Base-by-base conservation (phyloP, 1,140 invertebrate genomes). In the Atta texana region DNA sequence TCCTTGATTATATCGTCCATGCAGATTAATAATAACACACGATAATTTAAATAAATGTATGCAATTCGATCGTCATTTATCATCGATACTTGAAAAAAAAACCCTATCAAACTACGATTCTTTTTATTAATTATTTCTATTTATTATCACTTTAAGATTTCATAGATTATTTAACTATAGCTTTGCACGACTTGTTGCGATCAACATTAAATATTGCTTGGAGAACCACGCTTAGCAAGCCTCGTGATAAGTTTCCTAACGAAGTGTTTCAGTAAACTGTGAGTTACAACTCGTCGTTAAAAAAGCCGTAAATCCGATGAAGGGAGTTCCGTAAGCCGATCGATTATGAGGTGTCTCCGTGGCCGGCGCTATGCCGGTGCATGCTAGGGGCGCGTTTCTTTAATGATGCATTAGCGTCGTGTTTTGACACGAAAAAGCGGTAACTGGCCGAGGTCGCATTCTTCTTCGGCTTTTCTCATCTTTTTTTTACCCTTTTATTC, bases 351-450 rank as follows among this genome's bases (percentile, higher is more conserved):
- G 89, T 92, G 89, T 90, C 89, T 64, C 53, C 31, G 87, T 81
- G 72, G 34, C 18, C 64, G 88, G 84, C 78, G 88, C 84, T 85
- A 80, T 39, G 69, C 69, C 74, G 87, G 80, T 34, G 31, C 78
- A 80, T 51, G 81, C 28, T 78, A 87, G 76, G 77, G 76, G 81
- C 76, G 88, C 87, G 85, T 86, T 72, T 76, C 61, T 90, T 91
- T 92, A 92, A 92, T 92, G 92, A 92, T 92, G 90, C 89, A 92
- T 92, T 92, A 92, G 92, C 78, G 87, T 89, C 87, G 89, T 92
- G 88, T 92, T 92, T 92, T 92, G 91, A 92, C 92, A 87, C 90
- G 88, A 91, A 91, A 92, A 80, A 86, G 78, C 88, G 82, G 90
- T 90, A 91, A 92, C 87, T 84, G 90, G 82, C 55, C 71, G 85